Evolutionary conservation across 2,113 vertebrate species (phyloP), one percentile per base, ranked within the genome.

Genomic region (Spilogale gracilis): DNA sequence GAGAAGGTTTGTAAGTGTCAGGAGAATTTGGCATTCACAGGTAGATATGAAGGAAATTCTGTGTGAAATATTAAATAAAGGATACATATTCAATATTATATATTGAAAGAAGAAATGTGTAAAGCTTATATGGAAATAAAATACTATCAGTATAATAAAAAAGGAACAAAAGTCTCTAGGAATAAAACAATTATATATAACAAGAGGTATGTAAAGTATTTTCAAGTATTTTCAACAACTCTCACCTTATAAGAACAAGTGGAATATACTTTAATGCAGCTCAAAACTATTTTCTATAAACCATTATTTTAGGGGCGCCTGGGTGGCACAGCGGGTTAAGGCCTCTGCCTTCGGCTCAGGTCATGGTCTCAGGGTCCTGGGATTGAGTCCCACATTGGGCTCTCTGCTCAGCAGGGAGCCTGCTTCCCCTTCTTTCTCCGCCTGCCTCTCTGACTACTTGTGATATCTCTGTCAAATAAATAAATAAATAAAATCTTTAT

Each of bases 61-160:
- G 18, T 61, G 61, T 63, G 2, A 61, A 97, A 96, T 88, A 61
- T 82, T 71, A 95, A 96, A 76, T 23, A 87, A 95, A 95, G 4
- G 10, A 54, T 23, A 52, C 6, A 60, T 21, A 56, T 30, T 79
- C 30, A 93, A 60, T 85, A 74, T 78, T 76, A 52, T 18, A 89
- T 94, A 89, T 78, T 60, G n/a, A 89, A 94, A 91, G 38, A 61
- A 38, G 9, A 97, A 73, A 82, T 50, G 3, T n/a, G 1, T 45
- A 61, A 32, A 95, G 23, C 25, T 32, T 80, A 50, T 85, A 80
- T 38, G 27, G 73, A 87, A 86, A 84, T 85, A 96, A 82, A 94
- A 83, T 52, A 67, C 21, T 38, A 92, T n/a, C 1, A 48, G 48
- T 48, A 93, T 32, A 91, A 93, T 91, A 84, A 89, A 88, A 84